A percentile compares a stretch with the other conserved stretches of the same genome.
Evolutionary conservation across 2,113 vertebrate species (phyloP).

Genomic region (Vulpes lagopus): DNA sequence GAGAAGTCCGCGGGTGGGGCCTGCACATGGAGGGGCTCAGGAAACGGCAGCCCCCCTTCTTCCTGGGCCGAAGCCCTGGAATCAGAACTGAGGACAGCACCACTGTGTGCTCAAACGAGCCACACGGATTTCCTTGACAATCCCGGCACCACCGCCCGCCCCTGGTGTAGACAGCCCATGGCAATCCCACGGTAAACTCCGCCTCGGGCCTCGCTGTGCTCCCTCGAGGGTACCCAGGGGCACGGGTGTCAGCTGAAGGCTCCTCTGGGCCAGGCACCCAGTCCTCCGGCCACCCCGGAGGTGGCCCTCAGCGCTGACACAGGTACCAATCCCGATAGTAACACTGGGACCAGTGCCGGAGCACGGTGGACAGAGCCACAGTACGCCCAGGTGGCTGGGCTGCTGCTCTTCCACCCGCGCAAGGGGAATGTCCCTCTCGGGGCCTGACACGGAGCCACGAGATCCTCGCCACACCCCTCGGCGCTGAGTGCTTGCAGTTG

Average conservation of each 20-base stretch:
- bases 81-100: not conserved
- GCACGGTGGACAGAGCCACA: not conserved
- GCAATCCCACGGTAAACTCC: fast-evolving
- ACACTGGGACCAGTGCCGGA: fast-evolving
- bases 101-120: fast-evolving
- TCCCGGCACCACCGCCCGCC: not conserved
- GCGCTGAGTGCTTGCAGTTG: fast-evolving
- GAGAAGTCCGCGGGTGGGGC: not conserved
- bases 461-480: not conserved
- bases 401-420: fast-evolving
- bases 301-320: not conserved
- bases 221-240: not conserved
- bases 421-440: not conserved
- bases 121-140: fast-evolving
- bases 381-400: not conserved
- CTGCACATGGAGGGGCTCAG: not conserved
- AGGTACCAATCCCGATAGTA: fast-evolving
- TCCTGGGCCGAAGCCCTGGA: not conserved
- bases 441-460: fast-evolving
- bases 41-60: not conserved
- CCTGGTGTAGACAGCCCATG: fast-evolving
- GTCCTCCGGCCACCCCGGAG: not conserved
- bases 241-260: not conserved
- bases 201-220: not conserved
- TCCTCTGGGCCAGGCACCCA: not conserved